Evolutionary conservation across 1,140 invertebrate species (phyloP).

Genomic region (Pseudobourletiella spinata): DNA sequence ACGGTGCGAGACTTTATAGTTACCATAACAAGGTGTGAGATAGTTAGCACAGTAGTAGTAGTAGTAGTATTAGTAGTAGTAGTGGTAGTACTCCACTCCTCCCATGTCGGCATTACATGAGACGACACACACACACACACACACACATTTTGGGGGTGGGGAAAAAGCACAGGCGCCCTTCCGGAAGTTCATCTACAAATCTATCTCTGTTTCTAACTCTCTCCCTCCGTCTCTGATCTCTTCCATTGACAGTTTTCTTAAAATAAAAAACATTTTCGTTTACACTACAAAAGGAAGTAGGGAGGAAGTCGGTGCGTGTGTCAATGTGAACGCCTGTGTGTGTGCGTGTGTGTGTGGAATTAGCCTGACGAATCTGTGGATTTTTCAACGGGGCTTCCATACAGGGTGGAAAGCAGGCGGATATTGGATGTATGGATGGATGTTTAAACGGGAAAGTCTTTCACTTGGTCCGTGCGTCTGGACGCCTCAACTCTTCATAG

Average conservation of each 20-base stretch:
- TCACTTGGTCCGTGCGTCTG: background rate
- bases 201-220: background rate
- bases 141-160: too few relatives aligned
- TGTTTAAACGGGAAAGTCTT: background rate
- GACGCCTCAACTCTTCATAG: too few relatives aligned
- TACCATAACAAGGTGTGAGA: too few relatives aligned
- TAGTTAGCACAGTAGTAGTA: too few relatives aligned
- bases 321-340: background rate
- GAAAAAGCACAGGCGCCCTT: too few relatives aligned
- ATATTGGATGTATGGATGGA: background rate
- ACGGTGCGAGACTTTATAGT: too few relatives aligned
- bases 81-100: too few relatives aligned
- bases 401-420: background rate
- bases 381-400: background rate
- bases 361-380: background rate
- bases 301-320: background rate
- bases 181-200: slow-evolving; percentile 1
- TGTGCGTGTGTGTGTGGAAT: background rate
- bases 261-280: slow-evolving; percentile 3
- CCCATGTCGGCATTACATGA: too few relatives aligned
- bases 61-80: too few relatives aligned
- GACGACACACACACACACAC: too few relatives aligned
- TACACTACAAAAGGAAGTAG: slow-evolving; percentile 2
- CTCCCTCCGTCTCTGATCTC: background rate
- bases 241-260: background rate